These are phyloP conservation scores for Petroica traversi DNA, from an alignment of 2,113 vertebrate species.

Conservation along the genomic window DNA sequence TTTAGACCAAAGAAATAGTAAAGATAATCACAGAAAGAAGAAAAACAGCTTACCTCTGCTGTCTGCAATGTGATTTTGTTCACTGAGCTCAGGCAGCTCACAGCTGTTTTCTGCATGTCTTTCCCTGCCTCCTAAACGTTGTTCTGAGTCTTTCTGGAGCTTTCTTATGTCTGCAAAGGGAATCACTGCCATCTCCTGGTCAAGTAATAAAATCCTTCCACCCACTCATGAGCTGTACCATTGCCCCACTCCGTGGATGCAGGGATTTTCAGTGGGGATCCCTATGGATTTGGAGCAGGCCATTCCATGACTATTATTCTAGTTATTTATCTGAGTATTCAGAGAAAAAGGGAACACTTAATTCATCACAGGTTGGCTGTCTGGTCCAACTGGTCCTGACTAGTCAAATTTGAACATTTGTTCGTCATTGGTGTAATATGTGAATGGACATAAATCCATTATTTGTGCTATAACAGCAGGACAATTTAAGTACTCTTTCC, in stretches of 20 bases:
- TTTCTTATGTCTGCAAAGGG: not conserved
- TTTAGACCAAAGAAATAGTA: not conserved
- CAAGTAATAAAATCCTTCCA: not conserved
- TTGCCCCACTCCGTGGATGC: not conserved
- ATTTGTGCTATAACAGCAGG: not conserved
- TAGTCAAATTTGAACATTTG: not conserved
- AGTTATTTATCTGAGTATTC: not conserved
- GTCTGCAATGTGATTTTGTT: not conserved
- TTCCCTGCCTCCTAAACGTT: not conserved
- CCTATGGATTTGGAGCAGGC: not conserved
- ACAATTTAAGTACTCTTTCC: not conserved
- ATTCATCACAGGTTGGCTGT: not conserved
- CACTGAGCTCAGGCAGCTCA: not conserved
- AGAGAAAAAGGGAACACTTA: not conserved
- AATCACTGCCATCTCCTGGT: constrained; percentile 57
- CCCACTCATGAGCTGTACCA: not conserved
- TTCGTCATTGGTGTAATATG: not conserved
- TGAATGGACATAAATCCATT: not conserved
- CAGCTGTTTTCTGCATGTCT: not conserved
- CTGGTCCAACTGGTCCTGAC: not conserved
- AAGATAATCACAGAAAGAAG: not conserved
- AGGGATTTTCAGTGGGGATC: not conserved
- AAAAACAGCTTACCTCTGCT: not conserved
- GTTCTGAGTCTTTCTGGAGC: not conserved
- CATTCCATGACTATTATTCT: accelerated